Evolutionary conservation across 2,888 invertebrate species (phyloP).

Genomic region (Tiliacea citrago): DNA sequence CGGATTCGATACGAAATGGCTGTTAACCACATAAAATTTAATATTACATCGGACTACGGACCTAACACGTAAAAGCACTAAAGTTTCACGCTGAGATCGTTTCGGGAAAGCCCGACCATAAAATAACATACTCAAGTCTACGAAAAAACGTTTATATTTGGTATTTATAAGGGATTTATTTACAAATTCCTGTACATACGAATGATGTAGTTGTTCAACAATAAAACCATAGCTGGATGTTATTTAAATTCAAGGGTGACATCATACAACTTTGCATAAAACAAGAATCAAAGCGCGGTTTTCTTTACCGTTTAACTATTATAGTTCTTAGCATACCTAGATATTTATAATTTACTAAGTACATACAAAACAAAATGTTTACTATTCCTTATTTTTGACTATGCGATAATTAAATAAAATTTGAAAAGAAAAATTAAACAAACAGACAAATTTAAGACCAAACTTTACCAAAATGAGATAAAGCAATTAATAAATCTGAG

Average conservation of each 20-base stretch:
- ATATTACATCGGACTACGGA: conserved; percentile 54
- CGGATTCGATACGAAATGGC: conserved; percentile 37
- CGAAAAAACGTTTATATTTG: conserved; percentile 24
- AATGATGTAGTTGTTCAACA: conserved; percentile 20
- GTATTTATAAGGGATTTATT: conserved; percentile 18
- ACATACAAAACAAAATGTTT: no score
- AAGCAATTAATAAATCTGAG: conserved; percentile 13
- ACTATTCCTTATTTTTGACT: background rate
- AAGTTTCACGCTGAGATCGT: conserved; percentile 53
- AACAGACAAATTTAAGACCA: background rate
- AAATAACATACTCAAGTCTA: conserved; percentile 47
- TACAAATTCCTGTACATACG: background rate
- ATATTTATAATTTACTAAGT: no score
- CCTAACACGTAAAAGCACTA: conserved; percentile 72
- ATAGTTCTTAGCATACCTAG: background rate
- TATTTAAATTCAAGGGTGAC: conserved; percentile 5
- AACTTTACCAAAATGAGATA: conserved; percentile 25
- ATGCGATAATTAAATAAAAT: background rate
- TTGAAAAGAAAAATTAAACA: background rate
- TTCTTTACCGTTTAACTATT: background rate
- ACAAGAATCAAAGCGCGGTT: background rate
- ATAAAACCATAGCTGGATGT: background rate
- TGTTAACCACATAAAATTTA: conserved; percentile 57
- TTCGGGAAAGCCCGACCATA: conserved; percentile 42
- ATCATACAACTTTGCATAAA: background rate